phyloP scores from a whole-genome alignment of 2,888 invertebrate genomes.

The Yponomeuta plumbellus region DNA sequence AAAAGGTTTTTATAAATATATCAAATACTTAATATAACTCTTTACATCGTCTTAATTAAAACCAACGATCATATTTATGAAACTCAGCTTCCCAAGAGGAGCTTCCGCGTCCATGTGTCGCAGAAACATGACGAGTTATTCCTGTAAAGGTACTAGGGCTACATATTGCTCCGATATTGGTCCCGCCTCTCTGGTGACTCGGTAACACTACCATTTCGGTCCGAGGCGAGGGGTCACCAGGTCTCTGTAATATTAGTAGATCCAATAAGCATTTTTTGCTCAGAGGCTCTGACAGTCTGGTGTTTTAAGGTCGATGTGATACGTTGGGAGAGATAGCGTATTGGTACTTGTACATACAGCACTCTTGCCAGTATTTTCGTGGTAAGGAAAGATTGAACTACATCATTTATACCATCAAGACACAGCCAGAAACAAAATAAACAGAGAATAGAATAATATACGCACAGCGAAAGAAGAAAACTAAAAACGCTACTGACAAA shows the following conservation, averaged over 20 bases:
- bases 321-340: neutral
- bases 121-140: neutral
- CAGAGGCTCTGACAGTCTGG: neutral
- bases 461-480: no score
- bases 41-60: no score
- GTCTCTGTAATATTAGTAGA: neutral
- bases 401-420: no score
- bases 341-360: neutral
- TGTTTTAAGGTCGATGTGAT: neutral
- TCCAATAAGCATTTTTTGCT: neutral
- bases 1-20: no score
- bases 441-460: no score
- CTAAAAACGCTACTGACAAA: no score
- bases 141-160: neutral
- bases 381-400: no score
- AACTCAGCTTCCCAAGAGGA: no score
- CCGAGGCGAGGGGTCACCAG: neutral
- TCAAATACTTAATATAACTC: no score
- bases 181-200: neutral
- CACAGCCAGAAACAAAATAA: no score
- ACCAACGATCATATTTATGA: no score
- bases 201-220: neutral
- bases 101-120: neutral
- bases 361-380: neutral
- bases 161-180: neutral